Evolutionary conservation across 2,888 invertebrate genomes (phyloP).

Genomic region (Cheiracanthium punctorium): DNA sequence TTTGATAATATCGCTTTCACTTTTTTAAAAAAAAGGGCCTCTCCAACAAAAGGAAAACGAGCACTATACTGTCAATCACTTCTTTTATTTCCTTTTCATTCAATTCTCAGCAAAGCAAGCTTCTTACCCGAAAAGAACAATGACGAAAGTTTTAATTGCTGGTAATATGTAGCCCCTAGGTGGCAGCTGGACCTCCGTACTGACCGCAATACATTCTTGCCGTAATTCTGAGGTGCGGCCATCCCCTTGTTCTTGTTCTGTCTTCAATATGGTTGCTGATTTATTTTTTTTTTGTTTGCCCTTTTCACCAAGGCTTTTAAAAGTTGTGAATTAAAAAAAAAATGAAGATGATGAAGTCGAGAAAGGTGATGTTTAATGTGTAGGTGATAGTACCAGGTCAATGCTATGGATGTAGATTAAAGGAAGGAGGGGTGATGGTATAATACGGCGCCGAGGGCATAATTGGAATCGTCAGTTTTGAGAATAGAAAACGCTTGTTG

Average conservation of each 20-base stretch:
- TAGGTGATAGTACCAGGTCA: constrained; percentile 63
- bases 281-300: background rate
- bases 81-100: too few relatives aligned
- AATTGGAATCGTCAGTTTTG: background rate
- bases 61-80: too few relatives aligned
- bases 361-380: constrained; percentile 47
- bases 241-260: constrained; percentile 22
- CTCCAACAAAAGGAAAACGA: too few relatives aligned
- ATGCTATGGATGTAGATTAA: constrained; percentile 65
- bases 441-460: background rate
- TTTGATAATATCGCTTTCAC: too few relatives aligned
- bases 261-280: background rate
- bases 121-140: too few relatives aligned
- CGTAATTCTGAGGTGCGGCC: constrained; percentile 39
- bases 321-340: constrained; percentile 38
- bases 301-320: constrained; percentile 18
- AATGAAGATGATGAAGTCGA: constrained; percentile 48
- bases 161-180: constrained; percentile 34
- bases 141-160: constrained; percentile 56
- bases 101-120: too few relatives aligned
- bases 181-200: constrained; percentile 14
- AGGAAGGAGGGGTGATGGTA: constrained; percentile 2
- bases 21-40: too few relatives aligned
- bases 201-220: constrained; percentile 37
- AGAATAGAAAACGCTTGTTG: background rate